A percentile compares a stretch with the other conserved stretches of the same genome.
These are phyloP conservation scores for Diabrotica balteata DNA, from an alignment of 2,888 invertebrate genomes.

Conservation along the genomic window DNA sequence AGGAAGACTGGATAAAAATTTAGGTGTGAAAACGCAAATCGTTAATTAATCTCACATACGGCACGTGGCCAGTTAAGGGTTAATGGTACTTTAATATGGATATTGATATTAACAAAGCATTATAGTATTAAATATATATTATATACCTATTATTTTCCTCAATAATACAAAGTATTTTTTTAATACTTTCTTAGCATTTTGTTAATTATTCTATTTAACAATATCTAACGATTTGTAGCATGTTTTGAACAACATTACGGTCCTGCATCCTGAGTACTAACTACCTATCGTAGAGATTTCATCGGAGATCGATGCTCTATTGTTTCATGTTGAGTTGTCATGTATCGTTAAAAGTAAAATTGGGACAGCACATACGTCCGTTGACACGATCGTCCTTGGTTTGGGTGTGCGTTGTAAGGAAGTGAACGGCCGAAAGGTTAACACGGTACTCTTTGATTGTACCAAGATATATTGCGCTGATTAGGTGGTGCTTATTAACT, in stretches of 20 bases:
- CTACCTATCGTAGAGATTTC: constrained; percentile 16
- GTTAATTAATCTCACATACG: too few relatives aligned
- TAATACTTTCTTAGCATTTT: too few relatives aligned
- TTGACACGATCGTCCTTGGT: constrained; percentile 16
- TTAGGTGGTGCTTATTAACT: constrained; percentile 18
- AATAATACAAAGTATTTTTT: too few relatives aligned
- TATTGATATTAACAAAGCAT: too few relatives aligned
- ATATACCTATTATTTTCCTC: too few relatives aligned
- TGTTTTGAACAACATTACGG: neutral
- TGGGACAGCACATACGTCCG: constrained; percentile 15
- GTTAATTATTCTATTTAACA: too few relatives aligned
- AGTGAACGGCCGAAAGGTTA: constrained; percentile 26
- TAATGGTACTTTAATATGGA: too few relatives aligned
- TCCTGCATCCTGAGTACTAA: constrained; percentile 6
- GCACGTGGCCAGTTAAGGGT: too few relatives aligned
- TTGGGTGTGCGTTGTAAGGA: constrained; percentile 20
- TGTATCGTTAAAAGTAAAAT: constrained; percentile 20
- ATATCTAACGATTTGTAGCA: too few relatives aligned
- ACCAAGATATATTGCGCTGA: constrained; percentile 16
- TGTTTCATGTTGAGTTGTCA: constrained; percentile 12
- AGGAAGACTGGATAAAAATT: too few relatives aligned
- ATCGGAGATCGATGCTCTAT: constrained; percentile 17
- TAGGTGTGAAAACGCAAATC: too few relatives aligned
- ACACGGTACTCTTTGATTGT: constrained; percentile 22
- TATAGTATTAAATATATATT: too few relatives aligned